Percentiles rank a stretch among this genome's conserved stretches.
Conservation (phyloP, 2,113 vertebrate species). For the Mixornis gularis region DNA sequence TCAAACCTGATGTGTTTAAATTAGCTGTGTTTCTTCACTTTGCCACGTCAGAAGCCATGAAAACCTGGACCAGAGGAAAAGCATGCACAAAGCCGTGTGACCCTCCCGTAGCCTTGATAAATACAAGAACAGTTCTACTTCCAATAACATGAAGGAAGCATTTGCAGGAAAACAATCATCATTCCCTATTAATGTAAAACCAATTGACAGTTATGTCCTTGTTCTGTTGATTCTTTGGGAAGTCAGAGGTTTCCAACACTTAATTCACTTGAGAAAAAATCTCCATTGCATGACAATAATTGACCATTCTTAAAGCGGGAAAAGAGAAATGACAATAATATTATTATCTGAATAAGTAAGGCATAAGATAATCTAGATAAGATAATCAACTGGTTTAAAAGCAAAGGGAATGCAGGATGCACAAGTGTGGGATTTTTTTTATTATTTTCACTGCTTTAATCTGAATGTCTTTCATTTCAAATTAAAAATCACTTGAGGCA, state of each 20-base stretch:
- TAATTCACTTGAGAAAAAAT: neutral
- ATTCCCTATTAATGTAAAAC: neutral
- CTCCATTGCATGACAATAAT: neutral
- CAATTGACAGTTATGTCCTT: neutral
- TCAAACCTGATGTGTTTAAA: neutral
- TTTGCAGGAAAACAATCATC: neutral
- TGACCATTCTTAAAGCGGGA: neutral
- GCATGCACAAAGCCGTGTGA: neutral
- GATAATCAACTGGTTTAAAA: neutral
- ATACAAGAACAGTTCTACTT: neutral
- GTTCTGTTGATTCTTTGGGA: neutral
- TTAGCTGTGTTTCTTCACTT: neutral
- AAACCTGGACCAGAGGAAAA: neutral
- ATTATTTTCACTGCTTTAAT: neutral
- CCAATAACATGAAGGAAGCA: rapidly evolving
- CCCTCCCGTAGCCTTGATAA: neutral
- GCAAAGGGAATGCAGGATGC: neutral
- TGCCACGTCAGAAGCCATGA: neutral
- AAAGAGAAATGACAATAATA: neutral
- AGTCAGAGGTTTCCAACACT: neutral
- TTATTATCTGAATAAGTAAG: neutral
- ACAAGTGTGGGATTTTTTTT: neutral
- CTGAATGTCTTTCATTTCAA: neutral
- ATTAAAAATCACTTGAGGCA: neutral
- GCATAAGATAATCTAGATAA: neutral